phyloP scores from a whole-genome alignment of 1,140 invertebrate species.

The Ceratina japonica region DNA sequence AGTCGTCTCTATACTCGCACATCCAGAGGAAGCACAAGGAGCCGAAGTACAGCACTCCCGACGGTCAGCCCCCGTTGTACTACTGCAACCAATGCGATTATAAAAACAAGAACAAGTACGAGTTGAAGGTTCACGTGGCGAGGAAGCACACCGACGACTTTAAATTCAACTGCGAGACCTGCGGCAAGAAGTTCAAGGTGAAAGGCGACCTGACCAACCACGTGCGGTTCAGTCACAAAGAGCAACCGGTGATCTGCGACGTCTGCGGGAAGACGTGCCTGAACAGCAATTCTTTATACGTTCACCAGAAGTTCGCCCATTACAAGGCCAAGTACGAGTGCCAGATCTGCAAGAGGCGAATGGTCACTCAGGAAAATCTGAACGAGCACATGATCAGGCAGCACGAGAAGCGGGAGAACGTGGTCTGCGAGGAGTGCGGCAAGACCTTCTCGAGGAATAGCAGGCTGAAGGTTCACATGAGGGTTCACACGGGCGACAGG shows the following conservation, averaged over 20 bases:
- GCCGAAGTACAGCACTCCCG: slow-evolving; percentile 11
- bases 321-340: slow-evolving; percentile 78
- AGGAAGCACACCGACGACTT: slow-evolving; percentile 76
- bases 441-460: slow-evolving; percentile 81
- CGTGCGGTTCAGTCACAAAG: slow-evolving; percentile 82
- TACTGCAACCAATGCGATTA: slow-evolving; percentile 74
- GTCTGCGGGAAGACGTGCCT: slow-evolving; percentile 82
- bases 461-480: slow-evolving; percentile 82
- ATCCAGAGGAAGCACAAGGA: slow-evolving; percentile 72
- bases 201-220: slow-evolving; percentile 83
- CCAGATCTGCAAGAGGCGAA: slow-evolving; percentile 74
- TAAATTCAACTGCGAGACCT: slow-evolving; percentile 79
- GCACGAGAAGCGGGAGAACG: slow-evolving; percentile 75
- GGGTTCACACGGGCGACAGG: slow-evolving; percentile 82
- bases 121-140: slow-evolving; percentile 75
- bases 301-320: slow-evolving; percentile 77
- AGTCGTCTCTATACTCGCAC: slow-evolving; percentile 72
- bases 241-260: slow-evolving; percentile 84
- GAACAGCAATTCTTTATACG: slow-evolving; percentile 77
- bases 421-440: slow-evolving; percentile 81
- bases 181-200: slow-evolving; percentile 81
- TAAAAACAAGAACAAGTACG: slow-evolving; percentile 77
- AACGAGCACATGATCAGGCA: slow-evolving; percentile 79
- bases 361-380: slow-evolving; percentile 77
- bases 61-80: slow-evolving; percentile 64